These are phyloP conservation scores for Athripsodes cinereus DNA, from an alignment of 2,888 invertebrate genomes.

Conservation along the genomic window DNA sequence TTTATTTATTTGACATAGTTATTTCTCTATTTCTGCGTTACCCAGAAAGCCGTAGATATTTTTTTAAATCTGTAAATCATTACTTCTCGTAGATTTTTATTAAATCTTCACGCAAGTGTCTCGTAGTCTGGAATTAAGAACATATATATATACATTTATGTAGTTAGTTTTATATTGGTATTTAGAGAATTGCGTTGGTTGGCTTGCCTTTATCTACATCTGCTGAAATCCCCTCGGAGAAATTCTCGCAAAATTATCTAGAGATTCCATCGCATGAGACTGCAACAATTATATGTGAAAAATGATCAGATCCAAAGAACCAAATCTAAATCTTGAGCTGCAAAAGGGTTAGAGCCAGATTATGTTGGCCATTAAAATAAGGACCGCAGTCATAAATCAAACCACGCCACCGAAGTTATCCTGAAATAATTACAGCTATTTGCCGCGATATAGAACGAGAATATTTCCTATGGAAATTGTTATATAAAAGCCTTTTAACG, in stretches of 20 bases:
- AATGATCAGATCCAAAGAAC: conserved; percentile 14
- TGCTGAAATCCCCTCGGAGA: background rate
- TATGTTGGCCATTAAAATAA: conserved; percentile 14
- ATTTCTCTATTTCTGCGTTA: too few relatives aligned
- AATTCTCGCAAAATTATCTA: conserved; percentile 2
- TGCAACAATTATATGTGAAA: conserved; percentile 16
- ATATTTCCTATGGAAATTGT: conserved; percentile 1
- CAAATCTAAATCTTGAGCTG: conserved; percentile 4
- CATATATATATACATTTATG: too few relatives aligned
- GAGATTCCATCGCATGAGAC: conserved; percentile 4
- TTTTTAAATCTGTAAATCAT: too few relatives aligned
- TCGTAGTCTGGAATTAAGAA: too few relatives aligned
- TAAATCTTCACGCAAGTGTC: too few relatives aligned
- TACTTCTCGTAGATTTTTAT: too few relatives aligned
- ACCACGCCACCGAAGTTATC: conserved; percentile 11
- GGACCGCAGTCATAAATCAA: conserved; percentile 14
- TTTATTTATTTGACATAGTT: too few relatives aligned
- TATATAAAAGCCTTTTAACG: background rate
- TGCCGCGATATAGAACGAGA: background rate
- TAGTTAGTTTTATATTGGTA: too few relatives aligned
- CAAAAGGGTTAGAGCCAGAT: conserved; percentile 9
- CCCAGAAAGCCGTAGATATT: too few relatives aligned
- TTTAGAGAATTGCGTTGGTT: too few relatives aligned
- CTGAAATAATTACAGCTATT: conserved; percentile 15
- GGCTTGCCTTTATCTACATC: background rate